Conservation (phyloP, 2,888 invertebrate species). For the Scaptomyza reducta region DNA sequence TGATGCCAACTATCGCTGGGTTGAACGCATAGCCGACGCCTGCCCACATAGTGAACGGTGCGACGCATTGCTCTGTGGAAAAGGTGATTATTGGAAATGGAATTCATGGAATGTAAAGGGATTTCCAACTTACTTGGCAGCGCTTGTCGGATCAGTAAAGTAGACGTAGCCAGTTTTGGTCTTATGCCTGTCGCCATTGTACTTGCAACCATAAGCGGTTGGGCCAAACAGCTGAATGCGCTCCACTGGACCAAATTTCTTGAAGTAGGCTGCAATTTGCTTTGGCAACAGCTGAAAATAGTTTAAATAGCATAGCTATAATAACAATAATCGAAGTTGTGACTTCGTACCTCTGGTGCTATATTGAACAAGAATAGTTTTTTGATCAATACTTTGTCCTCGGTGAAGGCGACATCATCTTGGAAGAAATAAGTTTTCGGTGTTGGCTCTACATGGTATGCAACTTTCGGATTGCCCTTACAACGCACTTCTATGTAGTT, state of each 20-base stretch:
- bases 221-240: conserved; percentile 22
- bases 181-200: not conserved
- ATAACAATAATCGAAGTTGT: not conserved
- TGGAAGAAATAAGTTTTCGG: conserved; percentile 31
- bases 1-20: conserved; percentile 67
- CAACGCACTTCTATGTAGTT: no score
- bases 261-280: conserved; percentile 28
- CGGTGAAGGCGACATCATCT: conserved; percentile 51
- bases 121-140: conserved; percentile 44
- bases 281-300: conserved; percentile 28
- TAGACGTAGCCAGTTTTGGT: conserved; percentile 31
- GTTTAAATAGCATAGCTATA: not conserved
- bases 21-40: conserved; percentile 29
- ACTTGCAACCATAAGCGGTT: not conserved
- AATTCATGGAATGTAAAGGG: not conserved
- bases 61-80: conserved; percentile 26
- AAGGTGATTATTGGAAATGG: not conserved
- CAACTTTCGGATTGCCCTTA: not conserved
- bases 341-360: conserved; percentile 31
- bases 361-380: conserved; percentile 45
- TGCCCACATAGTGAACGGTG: conserved; percentile 27
- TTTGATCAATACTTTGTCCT: conserved; percentile 52
- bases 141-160: conserved; percentile 34
- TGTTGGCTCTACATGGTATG: not conserved
- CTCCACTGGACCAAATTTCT: conserved; percentile 34